Evolutionary conservation across 1,140 invertebrate species (phyloP), one percentile per base, ranked within the genome.

Genomic region (Solen grandis): DNA sequence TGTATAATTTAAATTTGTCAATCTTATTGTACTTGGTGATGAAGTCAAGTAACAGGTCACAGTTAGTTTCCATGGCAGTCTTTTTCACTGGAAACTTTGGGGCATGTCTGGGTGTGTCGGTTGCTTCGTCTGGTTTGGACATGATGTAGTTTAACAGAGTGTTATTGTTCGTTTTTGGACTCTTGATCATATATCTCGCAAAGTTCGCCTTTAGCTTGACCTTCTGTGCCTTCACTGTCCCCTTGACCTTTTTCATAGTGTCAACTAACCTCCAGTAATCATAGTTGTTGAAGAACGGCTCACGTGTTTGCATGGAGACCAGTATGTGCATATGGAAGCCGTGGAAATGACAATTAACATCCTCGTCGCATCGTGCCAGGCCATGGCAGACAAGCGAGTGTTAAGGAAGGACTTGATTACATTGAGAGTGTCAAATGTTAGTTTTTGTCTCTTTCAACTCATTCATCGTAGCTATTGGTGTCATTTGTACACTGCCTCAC

Each of bases 11-110:
- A 31, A 27, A 59, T 29, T 27, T 59, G 2, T 59, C 57, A 16
- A 59, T 59, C n/a, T 59, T 8, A 31, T 59, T 59, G 57, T 59
- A 59, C 19, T 59, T 59, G 3, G 10, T 59, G n/a, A n/a, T n/a
- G n/a, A n/a, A n/a, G n/a, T n/a, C n/a, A 31, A 59, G n/a, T 25
- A 59, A 31, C 5, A 5, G 10, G 25, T 59, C n/a, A 5, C 27
- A 16, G 19, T 27, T 55, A 27, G 54, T n/a, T 55, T 55, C 54
- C n/a, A n/a, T 19, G 54, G 5, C 27, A 5, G 54, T 55, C 5
- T 5, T 22, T 55, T 55, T 55, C 19, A 22, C 5, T 19, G n/a
- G n/a, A 27, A 19, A 22, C 4, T n/a, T 55, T 4, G n/a, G n/a
- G n/a, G n/a, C n/a, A n/a, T n/a, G n/a, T n/a, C n/a, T n/a, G n/a